Evolutionary conservation across 2,888 invertebrate species (phyloP).

Genomic region (Acanthoscelides obtectus): DNA sequence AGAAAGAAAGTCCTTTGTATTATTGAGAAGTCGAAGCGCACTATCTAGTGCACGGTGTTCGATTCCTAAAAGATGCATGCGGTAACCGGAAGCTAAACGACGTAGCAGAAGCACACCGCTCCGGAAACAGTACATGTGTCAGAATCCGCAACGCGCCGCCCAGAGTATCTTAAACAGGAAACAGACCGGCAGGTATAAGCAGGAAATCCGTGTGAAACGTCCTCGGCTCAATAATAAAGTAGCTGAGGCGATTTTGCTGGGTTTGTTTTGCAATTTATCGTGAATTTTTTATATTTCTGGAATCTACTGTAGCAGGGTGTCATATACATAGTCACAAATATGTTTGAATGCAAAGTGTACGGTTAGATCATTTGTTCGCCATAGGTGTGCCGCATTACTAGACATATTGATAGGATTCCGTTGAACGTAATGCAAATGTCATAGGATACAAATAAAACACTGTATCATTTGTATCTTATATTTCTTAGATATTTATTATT

Average conservation of each 20-base stretch:
- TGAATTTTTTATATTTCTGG: not conserved
- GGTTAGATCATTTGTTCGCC: no score
- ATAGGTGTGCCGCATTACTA: no score
- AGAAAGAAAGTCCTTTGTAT: not conserved
- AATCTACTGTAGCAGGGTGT: no score
- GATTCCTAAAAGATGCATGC: constrained; percentile 11
- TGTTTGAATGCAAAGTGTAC: no score
- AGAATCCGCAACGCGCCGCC: constrained; percentile 7
- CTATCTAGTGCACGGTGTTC: not conserved
- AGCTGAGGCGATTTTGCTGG: not conserved
- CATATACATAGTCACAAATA: no score
- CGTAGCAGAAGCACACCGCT: not conserved
- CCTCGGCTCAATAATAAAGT: not conserved
- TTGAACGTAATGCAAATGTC: no score
- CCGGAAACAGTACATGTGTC: constrained; percentile 10
- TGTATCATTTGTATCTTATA: no score
- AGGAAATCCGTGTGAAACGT: constrained; percentile 13
- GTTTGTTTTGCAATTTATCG: not conserved
- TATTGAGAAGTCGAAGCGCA: not conserved
- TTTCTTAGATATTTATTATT: no score
- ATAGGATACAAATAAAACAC: no score
- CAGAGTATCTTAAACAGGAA: constrained; percentile 12
- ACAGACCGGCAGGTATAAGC: constrained; percentile 10
- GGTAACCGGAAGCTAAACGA: constrained; percentile 10
- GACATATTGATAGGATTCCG: no score